phyloP scores from a whole-genome alignment of 2,113 vertebrate species.

The Labeo catla region DNA sequence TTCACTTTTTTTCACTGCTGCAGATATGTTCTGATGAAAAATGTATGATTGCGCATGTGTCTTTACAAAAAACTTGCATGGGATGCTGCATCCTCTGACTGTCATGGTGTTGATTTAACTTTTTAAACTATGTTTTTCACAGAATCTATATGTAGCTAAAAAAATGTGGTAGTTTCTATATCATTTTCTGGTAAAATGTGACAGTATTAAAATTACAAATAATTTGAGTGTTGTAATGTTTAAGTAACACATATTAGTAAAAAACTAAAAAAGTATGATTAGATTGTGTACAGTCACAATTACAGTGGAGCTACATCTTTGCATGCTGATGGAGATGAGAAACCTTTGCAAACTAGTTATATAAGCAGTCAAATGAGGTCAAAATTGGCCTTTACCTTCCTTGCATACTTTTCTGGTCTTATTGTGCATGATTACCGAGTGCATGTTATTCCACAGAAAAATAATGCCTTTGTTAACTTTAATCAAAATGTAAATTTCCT shows the following conservation, averaged over 20 bases:
- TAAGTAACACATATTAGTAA: neutral
- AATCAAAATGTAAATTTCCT: slow-evolving; percentile 4
- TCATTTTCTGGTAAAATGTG: neutral
- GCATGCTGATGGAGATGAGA: neutral
- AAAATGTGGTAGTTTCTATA: neutral
- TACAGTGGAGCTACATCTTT: neutral
- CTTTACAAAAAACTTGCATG: neutral
- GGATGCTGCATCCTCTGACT: neutral
- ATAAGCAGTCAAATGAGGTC: neutral
- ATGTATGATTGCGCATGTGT: neutral
- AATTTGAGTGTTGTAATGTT: neutral
- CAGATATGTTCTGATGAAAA: slow-evolving; percentile 12
- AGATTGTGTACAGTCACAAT: neutral
- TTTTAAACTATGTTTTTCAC: neutral
- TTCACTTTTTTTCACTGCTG: neutral
- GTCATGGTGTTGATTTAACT: neutral
- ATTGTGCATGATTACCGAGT: neutral
- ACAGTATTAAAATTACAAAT: neutral
- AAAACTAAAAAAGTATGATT: neutral
- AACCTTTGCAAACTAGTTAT: neutral
- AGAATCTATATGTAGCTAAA: neutral
- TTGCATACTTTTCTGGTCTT: neutral
- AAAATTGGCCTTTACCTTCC: neutral
- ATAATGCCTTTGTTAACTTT: neutral
- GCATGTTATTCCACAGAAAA: neutral